A percentile compares a stretch with the other conserved stretches of the same genome.
Evolutionary conservation across 92 coral and sea anemone genomes (phyloP).

Genomic region (Virgularia gustaviana): DNA sequence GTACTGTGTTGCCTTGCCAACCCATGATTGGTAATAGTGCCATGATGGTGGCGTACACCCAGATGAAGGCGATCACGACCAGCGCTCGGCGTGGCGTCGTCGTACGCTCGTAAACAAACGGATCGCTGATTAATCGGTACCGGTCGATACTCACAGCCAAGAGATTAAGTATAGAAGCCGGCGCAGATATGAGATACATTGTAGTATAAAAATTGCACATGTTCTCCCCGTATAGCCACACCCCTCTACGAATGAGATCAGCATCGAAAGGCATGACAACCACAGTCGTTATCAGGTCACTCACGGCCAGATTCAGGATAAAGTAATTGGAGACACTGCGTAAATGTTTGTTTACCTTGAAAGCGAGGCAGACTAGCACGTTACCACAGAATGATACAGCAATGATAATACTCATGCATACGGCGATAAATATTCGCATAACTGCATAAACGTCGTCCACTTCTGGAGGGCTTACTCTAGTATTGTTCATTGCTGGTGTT

Average conservation of each 20-base stretch:
- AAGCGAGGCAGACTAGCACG: slow-evolving; percentile 71
- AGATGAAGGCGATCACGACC: slow-evolving; percentile 59
- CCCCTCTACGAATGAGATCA: slow-evolving; percentile 50
- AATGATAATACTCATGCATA: slow-evolving; percentile 50
- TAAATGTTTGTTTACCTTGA: slow-evolving; percentile 65
- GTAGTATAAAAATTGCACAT: slow-evolving; percentile 64
- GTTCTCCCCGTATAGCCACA: slow-evolving; percentile 39
- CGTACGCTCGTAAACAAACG: slow-evolving; percentile 67
- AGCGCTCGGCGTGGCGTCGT: slow-evolving; percentile 70
- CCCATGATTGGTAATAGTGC: slow-evolving; percentile 32
- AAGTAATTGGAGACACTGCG: slow-evolving; percentile 86
- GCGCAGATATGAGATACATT: slow-evolving; percentile 71
- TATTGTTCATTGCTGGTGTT: too few relatives aligned
- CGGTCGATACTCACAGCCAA: slow-evolving; percentile 97
- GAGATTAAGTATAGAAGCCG: slow-evolving; percentile 80
- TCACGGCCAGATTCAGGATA: slow-evolving; percentile 82
- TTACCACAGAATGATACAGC: slow-evolving; percentile 76
- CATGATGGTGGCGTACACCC: slow-evolving; percentile 68
- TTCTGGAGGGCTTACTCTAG: too few relatives aligned
- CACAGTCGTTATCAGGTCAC: slow-evolving; percentile 80
- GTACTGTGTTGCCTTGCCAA: not conserved
- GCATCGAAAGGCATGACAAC: slow-evolving; percentile 91
- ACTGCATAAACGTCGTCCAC: not conserved
- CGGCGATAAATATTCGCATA: slow-evolving; percentile 8
- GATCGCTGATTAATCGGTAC: slow-evolving; percentile 81